Percentiles rank a stretch among this genome's conserved stretches.
Evolutionary conservation across 1,140 invertebrate genomes (phyloP).

Genomic region (Plutomurus gul): DNA sequence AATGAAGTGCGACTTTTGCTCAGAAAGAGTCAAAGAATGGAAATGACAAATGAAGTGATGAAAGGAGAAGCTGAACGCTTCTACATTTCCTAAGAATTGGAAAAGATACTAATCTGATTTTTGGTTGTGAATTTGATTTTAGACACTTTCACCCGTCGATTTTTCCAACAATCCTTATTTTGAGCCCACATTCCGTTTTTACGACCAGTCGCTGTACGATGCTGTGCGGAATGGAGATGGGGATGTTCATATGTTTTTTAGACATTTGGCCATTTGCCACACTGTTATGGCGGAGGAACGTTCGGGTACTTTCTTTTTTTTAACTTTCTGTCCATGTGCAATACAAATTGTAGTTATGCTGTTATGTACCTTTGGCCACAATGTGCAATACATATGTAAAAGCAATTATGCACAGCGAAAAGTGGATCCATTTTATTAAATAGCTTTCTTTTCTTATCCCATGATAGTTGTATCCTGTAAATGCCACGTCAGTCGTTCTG

Average conservation of each 20-base stretch:
- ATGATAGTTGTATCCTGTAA: too few relatives aligned
- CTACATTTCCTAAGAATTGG: background rate
- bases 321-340: too few relatives aligned
- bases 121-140: slow-evolving; percentile 19
- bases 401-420: too few relatives aligned
- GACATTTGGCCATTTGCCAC: slow-evolving; percentile 87
- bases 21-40: background rate
- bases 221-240: slow-evolving; percentile 73
- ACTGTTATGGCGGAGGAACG: slow-evolving; percentile 97
- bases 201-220: slow-evolving; percentile 83
- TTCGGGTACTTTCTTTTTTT: slow-evolving; percentile 62
- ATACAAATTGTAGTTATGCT: too few relatives aligned
- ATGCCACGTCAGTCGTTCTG: too few relatives aligned
- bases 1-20: background rate
- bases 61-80: background rate
- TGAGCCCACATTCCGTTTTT: slow-evolving; percentile 92
- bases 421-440: too few relatives aligned
- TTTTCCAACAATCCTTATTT: slow-evolving; percentile 92
- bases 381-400: too few relatives aligned
- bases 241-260: slow-evolving; percentile 84
- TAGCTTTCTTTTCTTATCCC: too few relatives aligned
- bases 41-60: background rate
- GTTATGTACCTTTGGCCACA: too few relatives aligned
- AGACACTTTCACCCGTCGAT: slow-evolving; percentile 69
- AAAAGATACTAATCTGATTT: slow-evolving; percentile 28